Evolutionary conservation across 2,888 invertebrate genomes (phyloP).

Genomic region (Synergus umbraculus): DNA sequence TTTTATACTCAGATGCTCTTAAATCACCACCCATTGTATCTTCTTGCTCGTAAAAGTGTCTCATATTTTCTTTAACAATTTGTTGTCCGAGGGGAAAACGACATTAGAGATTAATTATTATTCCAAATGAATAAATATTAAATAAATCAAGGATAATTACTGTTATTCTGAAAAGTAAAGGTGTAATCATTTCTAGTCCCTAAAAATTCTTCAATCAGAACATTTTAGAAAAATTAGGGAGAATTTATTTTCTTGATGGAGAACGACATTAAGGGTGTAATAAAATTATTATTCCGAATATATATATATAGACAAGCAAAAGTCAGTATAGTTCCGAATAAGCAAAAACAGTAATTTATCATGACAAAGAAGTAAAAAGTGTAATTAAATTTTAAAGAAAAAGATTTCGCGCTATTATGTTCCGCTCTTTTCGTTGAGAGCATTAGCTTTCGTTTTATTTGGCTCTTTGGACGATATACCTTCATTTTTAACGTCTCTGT

Average conservation of each 20-base stretch:
- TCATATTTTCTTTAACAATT: slow-evolving; percentile 28
- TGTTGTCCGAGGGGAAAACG: slow-evolving; percentile 22
- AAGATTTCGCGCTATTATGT: slow-evolving; percentile 1
- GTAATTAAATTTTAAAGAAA: neutral
- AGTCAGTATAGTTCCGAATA: neutral
- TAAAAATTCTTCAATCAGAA: no score
- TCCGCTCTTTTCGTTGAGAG: slow-evolving; percentile 2
- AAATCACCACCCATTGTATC: slow-evolving; percentile 40
- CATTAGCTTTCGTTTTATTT: slow-evolving; percentile 26
- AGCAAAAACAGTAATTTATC: neutral
- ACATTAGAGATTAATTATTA: slow-evolving; percentile 10
- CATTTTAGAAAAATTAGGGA: neutral
- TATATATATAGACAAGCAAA: neutral
- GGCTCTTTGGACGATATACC: neutral
- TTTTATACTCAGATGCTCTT: slow-evolving; percentile 34
- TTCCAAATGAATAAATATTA: slow-evolving; percentile 12
- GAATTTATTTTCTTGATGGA: neutral
- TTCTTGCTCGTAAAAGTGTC: slow-evolving; percentile 40
- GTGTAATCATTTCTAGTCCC: no score
- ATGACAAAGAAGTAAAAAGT: slow-evolving; percentile 6
- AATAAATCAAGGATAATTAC: neutral
- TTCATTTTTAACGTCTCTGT: slow-evolving; percentile 32
- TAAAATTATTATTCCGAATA: neutral
- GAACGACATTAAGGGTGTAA: neutral
- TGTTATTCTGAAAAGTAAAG: neutral